A percentile compares a stretch with the other conserved stretches of the same genome.
Evolutionary conservation across 2,888 invertebrate genomes (phyloP).

Genomic region (Coecobrya sp.): DNA sequence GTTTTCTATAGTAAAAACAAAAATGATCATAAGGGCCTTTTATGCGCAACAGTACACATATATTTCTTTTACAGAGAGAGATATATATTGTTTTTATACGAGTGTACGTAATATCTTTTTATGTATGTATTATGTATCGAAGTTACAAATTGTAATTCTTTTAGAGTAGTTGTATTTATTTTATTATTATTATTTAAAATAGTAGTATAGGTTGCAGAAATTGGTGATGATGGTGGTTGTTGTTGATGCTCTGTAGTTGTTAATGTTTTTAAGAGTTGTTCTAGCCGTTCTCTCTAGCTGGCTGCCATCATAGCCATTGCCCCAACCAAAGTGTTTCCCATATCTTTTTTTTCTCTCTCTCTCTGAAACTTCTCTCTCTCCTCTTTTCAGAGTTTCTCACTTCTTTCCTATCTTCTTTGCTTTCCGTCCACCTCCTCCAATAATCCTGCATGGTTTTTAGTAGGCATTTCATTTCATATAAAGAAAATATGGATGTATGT

Average conservation of each 20-base stretch:
- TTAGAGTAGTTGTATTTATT: conserved; percentile 67
- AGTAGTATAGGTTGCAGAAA: conserved; percentile 81
- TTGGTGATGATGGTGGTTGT: conserved; percentile 80
- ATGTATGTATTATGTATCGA: conserved; percentile 67
- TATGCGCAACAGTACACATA: no score
- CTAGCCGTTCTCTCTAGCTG: conserved; percentile 78
- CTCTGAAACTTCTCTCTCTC: conserved; percentile 34
- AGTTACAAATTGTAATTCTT: conserved; percentile 77
- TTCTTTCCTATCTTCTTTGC: conserved; percentile 70
- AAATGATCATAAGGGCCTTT: no score
- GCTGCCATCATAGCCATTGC: conserved; percentile 81
- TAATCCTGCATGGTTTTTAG: conserved; percentile 32
- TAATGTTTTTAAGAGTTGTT: conserved; percentile 77
- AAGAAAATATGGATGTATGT: neutral
- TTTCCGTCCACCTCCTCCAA: conserved; percentile 77
- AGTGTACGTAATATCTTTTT: conserved; percentile 21
- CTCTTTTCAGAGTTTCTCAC: conserved; percentile 33
- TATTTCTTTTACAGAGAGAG: conserved; percentile 6
- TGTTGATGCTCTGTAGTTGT: conserved; percentile 80
- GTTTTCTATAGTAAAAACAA: no score
- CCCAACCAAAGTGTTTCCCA: conserved; percentile 80
- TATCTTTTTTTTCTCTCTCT: conserved; percentile 71
- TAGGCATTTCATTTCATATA: neutral
- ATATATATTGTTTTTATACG: conserved; percentile 48
- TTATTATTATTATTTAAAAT: conserved; percentile 69